phyloP scores from a whole-genome alignment of 1,140 invertebrate genomes.

The Drosophila pallidifrons region DNA sequence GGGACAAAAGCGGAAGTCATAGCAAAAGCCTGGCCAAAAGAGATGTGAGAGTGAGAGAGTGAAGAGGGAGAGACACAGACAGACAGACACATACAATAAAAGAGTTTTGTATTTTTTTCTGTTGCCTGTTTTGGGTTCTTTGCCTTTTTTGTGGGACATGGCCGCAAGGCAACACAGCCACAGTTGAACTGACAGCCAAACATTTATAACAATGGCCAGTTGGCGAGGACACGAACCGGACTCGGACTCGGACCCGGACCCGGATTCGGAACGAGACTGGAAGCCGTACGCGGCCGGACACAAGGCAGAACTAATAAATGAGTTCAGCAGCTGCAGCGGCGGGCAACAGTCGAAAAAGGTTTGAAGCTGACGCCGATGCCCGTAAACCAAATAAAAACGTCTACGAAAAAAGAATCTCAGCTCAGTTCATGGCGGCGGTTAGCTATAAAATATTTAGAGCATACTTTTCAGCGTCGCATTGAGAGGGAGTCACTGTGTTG shows the following conservation, averaged over 20 bases:
- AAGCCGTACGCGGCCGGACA: slow-evolving; percentile 31
- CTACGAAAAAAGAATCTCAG: slow-evolving; percentile 54
- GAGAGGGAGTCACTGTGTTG: no score
- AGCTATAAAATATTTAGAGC: slow-evolving; percentile 76
- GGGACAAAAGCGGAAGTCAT: slow-evolving; percentile 64
- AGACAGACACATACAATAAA: slow-evolving; percentile 67
- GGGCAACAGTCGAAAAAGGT: slow-evolving; percentile 54
- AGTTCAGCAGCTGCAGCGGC: slow-evolving; percentile 55
- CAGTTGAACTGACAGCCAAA: slow-evolving; percentile 69
- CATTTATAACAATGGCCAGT: slow-evolving; percentile 71
- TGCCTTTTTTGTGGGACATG: slow-evolving; percentile 48
- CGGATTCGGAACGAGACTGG: slow-evolving; percentile 1
- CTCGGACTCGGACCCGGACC: slow-evolving; percentile 7
- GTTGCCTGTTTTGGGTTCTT: neutral
- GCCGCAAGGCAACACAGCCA: slow-evolving; percentile 55
- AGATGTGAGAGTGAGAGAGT: slow-evolving; percentile 7
- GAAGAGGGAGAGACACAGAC: slow-evolving; percentile 5
- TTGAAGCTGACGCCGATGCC: slow-evolving; percentile 19
- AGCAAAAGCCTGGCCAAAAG: slow-evolving; percentile 53
- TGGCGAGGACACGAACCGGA: slow-evolving; percentile 9
- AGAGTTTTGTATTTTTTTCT: slow-evolving; percentile 37
- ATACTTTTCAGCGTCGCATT: slow-evolving; percentile 44
- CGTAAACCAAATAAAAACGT: slow-evolving; percentile 73
- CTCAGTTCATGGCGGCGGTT: slow-evolving; percentile 20
- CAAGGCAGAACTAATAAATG: slow-evolving; percentile 76